These are phyloP conservation scores for Xiphias gladius DNA, from an alignment of 2,113 vertebrate genomes.

Conservation along the genomic window DNA sequence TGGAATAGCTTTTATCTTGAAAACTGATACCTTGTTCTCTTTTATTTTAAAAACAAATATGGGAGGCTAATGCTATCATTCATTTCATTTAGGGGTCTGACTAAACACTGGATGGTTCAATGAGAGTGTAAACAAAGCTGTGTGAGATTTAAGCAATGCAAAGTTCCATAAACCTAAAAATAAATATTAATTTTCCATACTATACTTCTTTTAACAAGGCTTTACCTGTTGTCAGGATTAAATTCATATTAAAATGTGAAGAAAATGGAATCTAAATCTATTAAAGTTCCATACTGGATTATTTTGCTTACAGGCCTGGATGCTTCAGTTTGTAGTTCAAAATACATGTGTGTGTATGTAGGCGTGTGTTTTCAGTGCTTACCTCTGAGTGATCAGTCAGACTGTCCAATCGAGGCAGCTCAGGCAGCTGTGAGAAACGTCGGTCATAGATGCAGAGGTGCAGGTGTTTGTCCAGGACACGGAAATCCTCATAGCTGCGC, in stretches of 20 bases:
- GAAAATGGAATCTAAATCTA: background rate
- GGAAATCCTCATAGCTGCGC: slow-evolving; percentile 98
- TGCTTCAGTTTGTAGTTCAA: background rate
- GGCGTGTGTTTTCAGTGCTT: slow-evolving; percentile 22
- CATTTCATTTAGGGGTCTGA: background rate
- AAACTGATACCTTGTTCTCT: background rate
- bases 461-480: slow-evolving; percentile 97
- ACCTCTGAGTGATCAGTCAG: slow-evolving; percentile 95
- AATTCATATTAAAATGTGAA: background rate
- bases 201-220: background rate
- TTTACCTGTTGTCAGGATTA: background rate
- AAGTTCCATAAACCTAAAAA: background rate
- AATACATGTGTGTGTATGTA: background rate
- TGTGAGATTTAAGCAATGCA: background rate
- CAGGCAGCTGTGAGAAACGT: slow-evolving; percentile 96
- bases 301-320: background rate
- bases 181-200: background rate
- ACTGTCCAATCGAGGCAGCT: slow-evolving; percentile 93
- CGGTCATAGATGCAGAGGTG: slow-evolving; percentile 99
- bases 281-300: background rate
- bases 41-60: background rate
- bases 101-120: background rate
- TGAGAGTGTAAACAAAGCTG: background rate
- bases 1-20: slow-evolving; percentile 13
- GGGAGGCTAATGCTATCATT: background rate